Evolutionary conservation across 2,888 invertebrate species (phyloP).

Genomic region (Rotaria macrura): DNA sequence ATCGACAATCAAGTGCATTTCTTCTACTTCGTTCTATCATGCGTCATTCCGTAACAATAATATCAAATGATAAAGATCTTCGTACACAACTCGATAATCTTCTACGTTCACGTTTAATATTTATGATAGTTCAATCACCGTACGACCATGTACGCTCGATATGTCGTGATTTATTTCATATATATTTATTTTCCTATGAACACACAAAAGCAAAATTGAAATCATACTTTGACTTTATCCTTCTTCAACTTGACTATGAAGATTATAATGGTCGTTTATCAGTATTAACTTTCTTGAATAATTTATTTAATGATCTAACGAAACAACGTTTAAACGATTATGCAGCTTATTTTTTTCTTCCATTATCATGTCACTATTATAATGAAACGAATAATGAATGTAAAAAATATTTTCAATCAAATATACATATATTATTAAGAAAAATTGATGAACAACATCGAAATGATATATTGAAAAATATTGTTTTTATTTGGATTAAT

Average conservation of each 20-base stretch:
- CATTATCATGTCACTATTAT: not conserved
- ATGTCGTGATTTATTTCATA: not conserved
- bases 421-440: not conserved
- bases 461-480: not conserved
- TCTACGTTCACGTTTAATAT: not conserved
- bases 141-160: not conserved
- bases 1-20: slow-evolving; percentile 17
- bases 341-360: not conserved
- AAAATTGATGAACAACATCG: not conserved
- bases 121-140: not conserved
- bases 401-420: not conserved
- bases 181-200: not conserved
- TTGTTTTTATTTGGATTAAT: not conserved
- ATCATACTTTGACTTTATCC: not conserved
- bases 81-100: not conserved
- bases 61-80: not conserved
- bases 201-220: not conserved
- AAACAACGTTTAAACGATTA: not conserved
- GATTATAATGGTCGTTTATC: slow-evolving; percentile 1
- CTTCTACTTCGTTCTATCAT: not conserved
- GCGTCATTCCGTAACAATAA: not conserved
- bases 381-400: slow-evolving; percentile 3
- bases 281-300: not conserved
- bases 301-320: not conserved
- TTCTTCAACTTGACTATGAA: slow-evolving; percentile 4